Base-by-base conservation (phyloP, 2,888 invertebrate species). In the Dryomyza anilis region DNA sequence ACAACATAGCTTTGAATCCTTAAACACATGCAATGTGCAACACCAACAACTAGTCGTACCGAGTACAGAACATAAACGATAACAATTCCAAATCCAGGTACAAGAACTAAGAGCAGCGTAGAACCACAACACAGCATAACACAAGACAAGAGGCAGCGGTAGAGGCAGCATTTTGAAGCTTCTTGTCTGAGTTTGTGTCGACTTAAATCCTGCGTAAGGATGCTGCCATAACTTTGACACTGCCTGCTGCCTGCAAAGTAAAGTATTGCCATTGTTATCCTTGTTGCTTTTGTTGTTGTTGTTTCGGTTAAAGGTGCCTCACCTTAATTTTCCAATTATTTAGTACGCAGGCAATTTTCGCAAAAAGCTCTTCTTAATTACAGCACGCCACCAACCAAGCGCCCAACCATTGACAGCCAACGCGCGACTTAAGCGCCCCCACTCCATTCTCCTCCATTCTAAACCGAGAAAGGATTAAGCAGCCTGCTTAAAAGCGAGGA, bases 1-100 rank as follows among this genome's bases (percentile, higher is more conserved):
- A 52, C 7, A 46, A 57, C 55, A 48, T 48, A 57, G 58, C 50
- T 53, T 33, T 59, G 59, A 64, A 58, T 64, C 56, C 56, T 58
- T 61, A 43, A 30, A 30, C 14, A 14, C 55, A 36, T 23, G 14
- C 25, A 23, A 36, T n/a, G 55, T 16, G 30, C 30, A 29, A 19
- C 29, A 29, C 55, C 36, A 55, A 14, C 52, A 52, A 27, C 19
- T 27, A 27, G 29, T 7, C n/a, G 14, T 29, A 29, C 29, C 21
- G 4, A 21, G 4, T 30, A 33, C 55, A 55, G 19, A 55, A 36
- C 55, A 55, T 21, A 21, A 55, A 55, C 36, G 36, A 5, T 36
- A 55, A 55, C 55, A 55, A 55, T n/a, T 36, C 36, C 14, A 55
- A 55, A 55, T 55, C 55, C 55, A 36, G 33, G 55, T 33, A 55